A percentile compares a stretch with the other conserved stretches of the same genome.
phyloP scores from a whole-genome alignment of 2,888 invertebrate genomes.

The Chloromyia formosa region DNA sequence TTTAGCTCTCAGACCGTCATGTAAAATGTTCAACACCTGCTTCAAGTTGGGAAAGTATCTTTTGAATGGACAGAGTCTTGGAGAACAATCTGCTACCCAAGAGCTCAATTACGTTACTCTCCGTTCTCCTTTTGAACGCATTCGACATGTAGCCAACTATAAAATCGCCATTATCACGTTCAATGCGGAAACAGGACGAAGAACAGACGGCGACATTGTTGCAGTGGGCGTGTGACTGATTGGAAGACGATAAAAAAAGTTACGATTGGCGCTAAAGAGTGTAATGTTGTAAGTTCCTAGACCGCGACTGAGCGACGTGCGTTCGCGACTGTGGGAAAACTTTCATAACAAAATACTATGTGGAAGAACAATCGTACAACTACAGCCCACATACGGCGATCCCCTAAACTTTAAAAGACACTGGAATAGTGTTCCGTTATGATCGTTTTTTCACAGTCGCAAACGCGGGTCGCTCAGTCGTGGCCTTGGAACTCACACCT shows the following conservation, averaged over 20 bases:
- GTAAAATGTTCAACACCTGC: conserved; percentile 80
- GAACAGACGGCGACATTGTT: conserved; percentile 57
- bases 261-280: neutral
- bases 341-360: too few species aligned
- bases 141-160: conserved; percentile 62
- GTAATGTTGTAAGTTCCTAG: too few species aligned
- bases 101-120: conserved; percentile 66
- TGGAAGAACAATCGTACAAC: too few species aligned
- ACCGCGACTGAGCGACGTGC: too few species aligned
- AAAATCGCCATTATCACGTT: conserved; percentile 63
- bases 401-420: too few species aligned
- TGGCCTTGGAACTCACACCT: too few species aligned
- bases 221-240: neutral
- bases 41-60: conserved; percentile 97
- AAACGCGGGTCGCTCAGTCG: too few species aligned
- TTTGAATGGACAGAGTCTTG: conserved; percentile 97
- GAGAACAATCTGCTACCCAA: conserved; percentile 90
- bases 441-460: too few species aligned
- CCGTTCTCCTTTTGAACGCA: conserved; percentile 63
- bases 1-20: conserved; percentile 79
- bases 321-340: too few species aligned
- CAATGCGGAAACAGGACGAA: conserved; percentile 60
- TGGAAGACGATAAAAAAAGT: neutral
- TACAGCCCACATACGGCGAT: too few species aligned
- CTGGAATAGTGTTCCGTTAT: too few species aligned